Base-by-base conservation (phyloP, 2,888 invertebrate species). In the Uloborus plumipes region DNA sequence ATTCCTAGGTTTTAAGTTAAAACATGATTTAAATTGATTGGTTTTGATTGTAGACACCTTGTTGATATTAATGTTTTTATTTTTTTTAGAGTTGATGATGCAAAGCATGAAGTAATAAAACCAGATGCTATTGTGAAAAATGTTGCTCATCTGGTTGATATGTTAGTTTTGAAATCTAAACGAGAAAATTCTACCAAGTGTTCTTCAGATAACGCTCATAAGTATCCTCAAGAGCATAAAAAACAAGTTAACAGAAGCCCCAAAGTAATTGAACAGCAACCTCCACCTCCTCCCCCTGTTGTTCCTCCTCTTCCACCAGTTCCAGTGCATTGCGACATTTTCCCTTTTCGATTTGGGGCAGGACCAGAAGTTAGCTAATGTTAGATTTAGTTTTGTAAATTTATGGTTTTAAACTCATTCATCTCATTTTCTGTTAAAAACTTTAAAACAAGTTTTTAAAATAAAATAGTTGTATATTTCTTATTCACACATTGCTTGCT, bases 121-220 rank as follows among this genome's bases (percentile, higher is more conserved):
- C 80, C 80, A 22, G 80, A 81, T 22, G 75, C 80, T 15, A 69
- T 81, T 16, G 80, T 81, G 1, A 81, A 81, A 39, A 81, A 81
- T 20, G 74, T 81, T 64, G 80, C 80, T 31, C 80, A 81, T 51
- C 51, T 81, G 13, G 80, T 81, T 13, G 80, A 81, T 67, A 81
- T 81, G 80, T n/a, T 81, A 47, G 80, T 81, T 16, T 47, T 81
- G 47, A 81, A 81, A 70, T 73, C 80, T 4, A 81, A 74, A 18
- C 55, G 80, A 7, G 80, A 81, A 39, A 80, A 62, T 26, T 73
- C 73, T 13, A 47, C 51, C 2, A 75, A 81, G 20, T 53, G 58
- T 58, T 22, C 67, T 15, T 69, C 74, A 15, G 69, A 70, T 14
- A 64, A 58, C 6, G 14, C 51, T 22, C 69, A 47, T n/a, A 69